Conservation (phyloP, 1,140 invertebrate species). For the Hormaphis cornu region DNA sequence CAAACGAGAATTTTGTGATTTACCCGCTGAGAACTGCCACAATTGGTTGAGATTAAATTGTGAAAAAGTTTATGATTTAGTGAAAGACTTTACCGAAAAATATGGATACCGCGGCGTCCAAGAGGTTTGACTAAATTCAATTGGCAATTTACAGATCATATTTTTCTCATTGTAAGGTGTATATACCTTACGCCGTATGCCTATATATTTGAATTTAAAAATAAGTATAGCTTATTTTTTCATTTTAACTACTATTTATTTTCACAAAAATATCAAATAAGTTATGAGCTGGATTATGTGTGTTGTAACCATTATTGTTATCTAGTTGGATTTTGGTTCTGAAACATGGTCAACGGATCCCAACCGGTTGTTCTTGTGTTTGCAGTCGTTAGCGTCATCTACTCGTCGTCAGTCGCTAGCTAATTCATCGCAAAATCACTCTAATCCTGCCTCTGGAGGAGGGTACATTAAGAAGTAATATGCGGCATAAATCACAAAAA, state of each 20-base stretch:
- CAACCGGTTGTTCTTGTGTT: constrained; percentile 49
- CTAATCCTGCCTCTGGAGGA: background rate
- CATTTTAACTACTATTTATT: no score
- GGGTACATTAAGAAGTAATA: background rate
- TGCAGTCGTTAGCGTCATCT: constrained; percentile 45
- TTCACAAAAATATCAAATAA: no score
- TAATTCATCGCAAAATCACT: background rate
- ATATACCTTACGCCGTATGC: no score
- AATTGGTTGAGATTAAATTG: constrained; percentile 51
- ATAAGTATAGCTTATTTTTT: no score
- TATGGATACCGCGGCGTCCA: constrained; percentile 65
- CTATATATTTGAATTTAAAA: no score
- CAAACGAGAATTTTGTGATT: constrained; percentile 47
- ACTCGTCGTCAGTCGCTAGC: background rate
- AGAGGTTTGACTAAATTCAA: constrained; percentile 50
- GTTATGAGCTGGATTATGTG: no score
- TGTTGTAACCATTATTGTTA: constrained; percentile 34
- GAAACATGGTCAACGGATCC: constrained; percentile 59
- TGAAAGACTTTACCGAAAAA: constrained; percentile 54
- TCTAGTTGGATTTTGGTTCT: constrained; percentile 56
- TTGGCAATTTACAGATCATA: no score
- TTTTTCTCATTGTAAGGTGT: no score
- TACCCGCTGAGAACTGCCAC: constrained; percentile 47
- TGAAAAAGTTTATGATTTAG: constrained; percentile 45
- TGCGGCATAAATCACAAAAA: background rate